These are phyloP conservation scores for Netelia inedita DNA, from an alignment of 2,888 invertebrate genomes.

Conservation along the genomic window DNA sequence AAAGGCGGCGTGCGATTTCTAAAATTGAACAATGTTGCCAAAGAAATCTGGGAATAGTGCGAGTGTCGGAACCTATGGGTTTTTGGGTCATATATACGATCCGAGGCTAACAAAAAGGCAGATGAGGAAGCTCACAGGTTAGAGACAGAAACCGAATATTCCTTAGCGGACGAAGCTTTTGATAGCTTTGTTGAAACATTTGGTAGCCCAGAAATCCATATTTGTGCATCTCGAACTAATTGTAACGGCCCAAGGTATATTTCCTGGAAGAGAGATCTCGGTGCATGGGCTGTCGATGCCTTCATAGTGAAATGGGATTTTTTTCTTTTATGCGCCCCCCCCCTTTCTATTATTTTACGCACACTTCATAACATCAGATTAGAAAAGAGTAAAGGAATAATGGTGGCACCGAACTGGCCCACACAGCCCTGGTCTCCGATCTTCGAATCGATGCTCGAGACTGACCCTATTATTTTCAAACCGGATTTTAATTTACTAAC, in stretches of 20 bases:
- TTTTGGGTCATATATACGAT: slow-evolving; percentile 53
- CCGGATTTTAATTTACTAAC: slow-evolving; percentile 41
- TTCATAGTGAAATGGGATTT: slow-evolving; percentile 43
- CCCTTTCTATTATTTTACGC: slow-evolving; percentile 44
- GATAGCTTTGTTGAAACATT: slow-evolving; percentile 23
- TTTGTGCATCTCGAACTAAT: slow-evolving; percentile 55
- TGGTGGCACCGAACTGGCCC: slow-evolving; percentile 51
- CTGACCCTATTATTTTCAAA: slow-evolving; percentile 44
- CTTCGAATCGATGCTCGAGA: slow-evolving; percentile 36
- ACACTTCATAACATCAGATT: slow-evolving; percentile 37
- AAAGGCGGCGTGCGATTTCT: slow-evolving; percentile 49
- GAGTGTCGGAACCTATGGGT: slow-evolving; percentile 44
- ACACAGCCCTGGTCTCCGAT: slow-evolving; percentile 63
- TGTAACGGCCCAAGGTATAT: slow-evolving; percentile 35
- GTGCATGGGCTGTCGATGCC: slow-evolving; percentile 39
- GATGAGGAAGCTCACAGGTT: slow-evolving; percentile 44
- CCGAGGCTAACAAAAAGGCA: slow-evolving; percentile 51
- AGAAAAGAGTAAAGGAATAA: slow-evolving; percentile 42
- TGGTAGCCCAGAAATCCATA: slow-evolving; percentile 43
- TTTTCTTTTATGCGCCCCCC: slow-evolving; percentile 58
- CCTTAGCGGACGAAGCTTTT: slow-evolving; percentile 30
- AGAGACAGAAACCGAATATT: slow-evolving; percentile 54
- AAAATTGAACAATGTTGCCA: slow-evolving; percentile 8
- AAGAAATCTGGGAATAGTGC: slow-evolving; percentile 56
- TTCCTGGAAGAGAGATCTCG: slow-evolving; percentile 57